Percentiles rank a stretch among this genome's conserved stretches.
phyloP scores from a whole-genome alignment of 2,113 vertebrate genomes.

The sheep (Ovis aries) region ARS-UI_Ramb_v3.0 NC_056054.1:114770001-114770500 shows the following conservation, averaged over 20 bases:
- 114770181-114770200: background rate
- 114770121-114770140: background rate
- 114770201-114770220: background rate
- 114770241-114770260: background rate
- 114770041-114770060: accelerated
- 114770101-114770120: background rate
- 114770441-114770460: background rate
- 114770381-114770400: background rate
- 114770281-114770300: background rate
- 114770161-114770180: background rate
- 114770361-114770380: background rate
- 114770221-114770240: background rate
- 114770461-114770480: background rate
- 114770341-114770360: background rate
- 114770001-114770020: background rate
- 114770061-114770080: background rate
- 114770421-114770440: background rate
- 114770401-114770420: background rate
- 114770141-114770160: background rate
- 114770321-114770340: background rate
- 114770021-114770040: background rate
- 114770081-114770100: background rate
- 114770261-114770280: background rate
- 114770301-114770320: background rate
- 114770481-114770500: background rate